These are phyloP conservation scores for Galerucella pusilla DNA, from an alignment of 2,888 invertebrate genomes.

Conservation along the genomic window DNA sequence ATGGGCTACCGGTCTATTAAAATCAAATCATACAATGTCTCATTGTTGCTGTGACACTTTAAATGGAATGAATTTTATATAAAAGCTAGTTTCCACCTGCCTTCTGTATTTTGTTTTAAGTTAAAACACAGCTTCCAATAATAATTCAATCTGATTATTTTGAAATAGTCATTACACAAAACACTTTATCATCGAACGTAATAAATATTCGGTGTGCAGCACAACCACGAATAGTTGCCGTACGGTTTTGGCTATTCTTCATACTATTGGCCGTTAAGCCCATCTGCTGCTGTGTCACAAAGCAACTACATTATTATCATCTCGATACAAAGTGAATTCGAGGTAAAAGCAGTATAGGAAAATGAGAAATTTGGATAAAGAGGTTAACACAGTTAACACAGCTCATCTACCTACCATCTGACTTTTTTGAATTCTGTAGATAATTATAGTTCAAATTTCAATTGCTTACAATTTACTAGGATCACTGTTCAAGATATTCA, in stretches of 20 bases:
- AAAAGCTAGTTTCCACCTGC: no score
- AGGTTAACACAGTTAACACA: no score
- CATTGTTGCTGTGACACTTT: no score
- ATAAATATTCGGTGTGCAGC: background rate
- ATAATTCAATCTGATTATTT: background rate
- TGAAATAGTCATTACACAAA: background rate
- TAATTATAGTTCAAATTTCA: no score
- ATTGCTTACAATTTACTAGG: no score
- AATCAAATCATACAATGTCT: no score
- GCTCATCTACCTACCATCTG: no score
- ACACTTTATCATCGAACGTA: background rate
- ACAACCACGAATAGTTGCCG: constrained; percentile 2
- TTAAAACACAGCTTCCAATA: background rate
- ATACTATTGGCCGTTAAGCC: constrained; percentile 55
- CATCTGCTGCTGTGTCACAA: constrained; percentile 58
- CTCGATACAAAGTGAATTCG: constrained; percentile 48
- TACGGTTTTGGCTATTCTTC: constrained; percentile 45
- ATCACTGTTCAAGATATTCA: no score
- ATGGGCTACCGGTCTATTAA: no score
- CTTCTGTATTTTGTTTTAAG: no score
- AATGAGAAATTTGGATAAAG: background rate
- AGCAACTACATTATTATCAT: constrained; percentile 56
- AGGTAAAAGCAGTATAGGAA: background rate
- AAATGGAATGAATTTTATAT: no score
- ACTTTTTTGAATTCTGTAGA: no score